phyloP scores from a whole-genome alignment of 2,113 vertebrate species.

The Potamarius usumacintae region DNA sequence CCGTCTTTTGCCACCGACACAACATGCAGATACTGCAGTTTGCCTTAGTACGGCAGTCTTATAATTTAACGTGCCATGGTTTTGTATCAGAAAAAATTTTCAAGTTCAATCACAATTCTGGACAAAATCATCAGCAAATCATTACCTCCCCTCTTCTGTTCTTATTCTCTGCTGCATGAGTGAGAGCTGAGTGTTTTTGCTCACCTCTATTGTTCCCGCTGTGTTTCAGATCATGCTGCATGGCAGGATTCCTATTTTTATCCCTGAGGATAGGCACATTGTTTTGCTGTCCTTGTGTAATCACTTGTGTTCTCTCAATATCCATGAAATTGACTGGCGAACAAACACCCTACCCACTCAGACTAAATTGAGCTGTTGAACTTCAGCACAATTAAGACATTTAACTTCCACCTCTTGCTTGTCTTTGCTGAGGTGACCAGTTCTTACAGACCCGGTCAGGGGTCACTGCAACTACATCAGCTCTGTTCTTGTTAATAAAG shows the following conservation, averaged over 20 bases:
- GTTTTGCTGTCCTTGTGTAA: conserved; percentile 53
- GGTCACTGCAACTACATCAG: background rate
- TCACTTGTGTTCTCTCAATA: conserved; percentile 50
- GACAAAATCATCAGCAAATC: too few species aligned
- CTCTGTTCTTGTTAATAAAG: background rate
- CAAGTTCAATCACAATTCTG: too few species aligned
- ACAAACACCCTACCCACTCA: background rate
- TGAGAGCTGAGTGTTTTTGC: conserved; percentile 39
- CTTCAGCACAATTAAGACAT: background rate
- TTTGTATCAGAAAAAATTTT: too few species aligned
- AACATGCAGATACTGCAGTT: too few species aligned
- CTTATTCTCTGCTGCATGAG: background rate
- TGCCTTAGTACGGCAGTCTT: too few species aligned
- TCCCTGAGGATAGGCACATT: conserved; percentile 21
- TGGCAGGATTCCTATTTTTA: conserved; percentile 62
- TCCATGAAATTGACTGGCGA: conserved; percentile 15
- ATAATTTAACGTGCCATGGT: too few species aligned
- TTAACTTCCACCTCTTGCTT: background rate
- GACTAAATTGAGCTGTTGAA: conserved; percentile 20
- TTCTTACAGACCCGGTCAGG: background rate
- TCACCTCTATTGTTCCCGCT: conserved; percentile 52
- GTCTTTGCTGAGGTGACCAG: background rate
- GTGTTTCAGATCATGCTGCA: conserved; percentile 53
- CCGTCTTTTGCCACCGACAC: too few species aligned
- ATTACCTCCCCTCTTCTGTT: background rate